A percentile compares a stretch with the other conserved stretches of the same genome.
Conservation (phyloP, 2,888 invertebrate species). For the Coleophora deauratella region DNA sequence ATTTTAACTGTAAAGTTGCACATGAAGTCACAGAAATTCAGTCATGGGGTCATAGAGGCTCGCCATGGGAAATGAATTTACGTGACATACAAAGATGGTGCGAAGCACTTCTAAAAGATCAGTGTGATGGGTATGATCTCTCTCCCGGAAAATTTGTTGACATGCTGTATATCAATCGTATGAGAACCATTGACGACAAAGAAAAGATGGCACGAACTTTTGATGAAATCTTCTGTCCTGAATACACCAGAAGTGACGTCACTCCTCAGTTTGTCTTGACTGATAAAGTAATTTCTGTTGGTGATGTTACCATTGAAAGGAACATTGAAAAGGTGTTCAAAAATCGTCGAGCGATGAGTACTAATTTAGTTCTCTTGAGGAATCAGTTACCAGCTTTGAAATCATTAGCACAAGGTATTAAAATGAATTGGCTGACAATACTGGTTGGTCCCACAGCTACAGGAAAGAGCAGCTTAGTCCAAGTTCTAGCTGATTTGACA, state of each 20-base stretch:
- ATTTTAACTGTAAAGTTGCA: constrained; percentile 82
- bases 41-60: constrained; percentile 85
- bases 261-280: constrained; percentile 76
- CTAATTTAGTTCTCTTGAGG: constrained; percentile 59
- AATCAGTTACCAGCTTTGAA: constrained; percentile 81
- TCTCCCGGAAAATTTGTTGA: constrained; percentile 79
- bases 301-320: constrained; percentile 73
- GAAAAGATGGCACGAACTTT: constrained; percentile 75
- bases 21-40: constrained; percentile 76
- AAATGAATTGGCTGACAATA: constrained; percentile 94
- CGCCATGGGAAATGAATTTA: constrained; percentile 98
- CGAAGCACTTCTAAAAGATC: constrained; percentile 76
- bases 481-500: constrained; percentile 82
- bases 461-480: constrained; percentile 87
- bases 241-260: constrained; percentile 64
- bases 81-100: constrained; percentile 97
- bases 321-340: constrained; percentile 50
- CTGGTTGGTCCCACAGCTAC: constrained; percentile 85
- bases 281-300: constrained; percentile 74
- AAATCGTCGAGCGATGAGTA: constrained; percentile 42
- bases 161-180: constrained; percentile 89
- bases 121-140: constrained; percentile 28
- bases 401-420: constrained; percentile 87
- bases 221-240: constrained; percentile 56
- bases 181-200: constrained; percentile 87